Conservation (phyloP, 2,113 vertebrate species). For the Microcebus ravelobensis region DNA sequence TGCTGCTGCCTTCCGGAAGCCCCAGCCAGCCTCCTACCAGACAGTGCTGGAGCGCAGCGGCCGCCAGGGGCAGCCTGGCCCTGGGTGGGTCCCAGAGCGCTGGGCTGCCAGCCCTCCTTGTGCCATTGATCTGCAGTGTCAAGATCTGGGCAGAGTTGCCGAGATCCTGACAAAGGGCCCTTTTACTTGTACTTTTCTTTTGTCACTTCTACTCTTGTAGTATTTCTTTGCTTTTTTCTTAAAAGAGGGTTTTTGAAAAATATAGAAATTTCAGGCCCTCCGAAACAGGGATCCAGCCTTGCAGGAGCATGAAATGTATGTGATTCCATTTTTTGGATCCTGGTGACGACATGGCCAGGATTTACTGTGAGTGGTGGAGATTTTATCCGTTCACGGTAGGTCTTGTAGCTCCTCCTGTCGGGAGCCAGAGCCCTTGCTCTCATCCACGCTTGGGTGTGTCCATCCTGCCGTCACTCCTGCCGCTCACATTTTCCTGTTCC, state of each 20-base stretch:
- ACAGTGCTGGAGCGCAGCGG: background rate
- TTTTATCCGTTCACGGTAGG: background rate
- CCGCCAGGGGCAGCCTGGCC: background rate
- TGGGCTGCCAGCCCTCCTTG: accelerated
- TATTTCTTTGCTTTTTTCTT: background rate
- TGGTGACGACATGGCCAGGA: background rate
- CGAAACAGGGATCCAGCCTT: too few relatives aligned
- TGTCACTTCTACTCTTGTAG: background rate
- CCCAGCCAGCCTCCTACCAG: background rate
- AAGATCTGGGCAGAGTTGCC: background rate
- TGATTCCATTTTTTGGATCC: background rate
- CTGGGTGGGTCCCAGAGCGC: background rate
- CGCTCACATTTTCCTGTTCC: background rate
- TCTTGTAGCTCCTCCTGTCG: background rate
- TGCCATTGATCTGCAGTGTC: background rate
- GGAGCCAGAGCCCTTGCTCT: background rate
- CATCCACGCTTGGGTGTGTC: background rate
- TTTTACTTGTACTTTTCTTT: background rate
- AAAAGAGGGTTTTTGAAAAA: background rate
- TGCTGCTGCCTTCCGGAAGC: background rate
- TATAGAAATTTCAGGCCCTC: background rate
- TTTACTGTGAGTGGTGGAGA: accelerated
- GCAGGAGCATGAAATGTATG: background rate
- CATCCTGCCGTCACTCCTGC: background rate
- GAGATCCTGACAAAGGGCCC: background rate